Conservation (phyloP, 1,140 invertebrate genomes). For the Akabosia matsudoensis region DNA sequence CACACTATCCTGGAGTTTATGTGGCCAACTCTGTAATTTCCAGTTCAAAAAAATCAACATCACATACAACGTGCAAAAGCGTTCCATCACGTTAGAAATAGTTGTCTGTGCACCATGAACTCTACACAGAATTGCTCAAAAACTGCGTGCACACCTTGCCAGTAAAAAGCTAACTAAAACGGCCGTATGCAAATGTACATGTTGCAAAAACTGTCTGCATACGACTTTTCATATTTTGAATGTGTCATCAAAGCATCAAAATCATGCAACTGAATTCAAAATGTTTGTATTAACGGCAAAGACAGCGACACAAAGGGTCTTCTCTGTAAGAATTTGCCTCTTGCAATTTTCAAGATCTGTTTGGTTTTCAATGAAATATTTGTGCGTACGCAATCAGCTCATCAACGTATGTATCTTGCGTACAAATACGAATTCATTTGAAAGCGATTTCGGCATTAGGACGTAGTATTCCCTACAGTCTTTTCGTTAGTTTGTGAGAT, state of each 20-base stretch:
- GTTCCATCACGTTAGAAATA: not conserved
- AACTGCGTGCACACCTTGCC: not conserved
- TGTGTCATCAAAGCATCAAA: no score
- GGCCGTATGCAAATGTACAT: no score
- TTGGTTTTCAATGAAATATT: not conserved
- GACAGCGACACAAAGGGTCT: not conserved
- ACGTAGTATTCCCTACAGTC: not conserved
- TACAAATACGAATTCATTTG: not conserved
- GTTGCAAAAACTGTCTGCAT: no score
- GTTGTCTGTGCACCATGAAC: not conserved
- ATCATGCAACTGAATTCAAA: not conserved
- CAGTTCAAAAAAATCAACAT: not conserved
- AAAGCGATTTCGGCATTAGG: not conserved
- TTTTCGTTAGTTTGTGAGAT: not conserved
- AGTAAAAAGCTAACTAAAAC: conserved; percentile 10
- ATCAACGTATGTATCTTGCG: not conserved
- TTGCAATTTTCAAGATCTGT: conserved; percentile 3
- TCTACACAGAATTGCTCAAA: not conserved
- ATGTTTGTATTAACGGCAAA: not conserved
- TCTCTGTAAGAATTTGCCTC: not conserved
- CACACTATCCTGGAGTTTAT: not conserved
- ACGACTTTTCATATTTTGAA: no score
- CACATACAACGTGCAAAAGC: not conserved
- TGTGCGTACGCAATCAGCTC: not conserved
- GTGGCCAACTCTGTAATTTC: not conserved